Evolutionary conservation across 1,140 invertebrate genomes (phyloP), one percentile per base, ranked within the genome.

Genomic region (Euglossa dilemma): DNA sequence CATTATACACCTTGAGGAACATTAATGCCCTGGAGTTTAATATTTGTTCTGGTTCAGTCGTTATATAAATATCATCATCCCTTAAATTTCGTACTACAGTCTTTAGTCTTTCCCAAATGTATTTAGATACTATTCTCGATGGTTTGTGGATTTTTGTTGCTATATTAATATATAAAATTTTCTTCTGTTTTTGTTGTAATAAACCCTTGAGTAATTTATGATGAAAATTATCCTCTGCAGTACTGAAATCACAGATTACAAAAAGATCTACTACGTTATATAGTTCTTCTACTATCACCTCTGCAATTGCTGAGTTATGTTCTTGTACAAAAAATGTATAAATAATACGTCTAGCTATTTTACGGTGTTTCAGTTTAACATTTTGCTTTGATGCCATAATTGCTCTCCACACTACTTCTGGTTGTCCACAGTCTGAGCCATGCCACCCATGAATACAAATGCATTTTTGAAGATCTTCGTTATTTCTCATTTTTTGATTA

Each of bases 1-100:
- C 95, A 72, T 96, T 94, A 90, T 96, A 96, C 25, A 95, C 92
- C 90, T 97, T 97, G 43, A 97, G 94, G 92, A 96, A 97, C 91
- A 95, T 95, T 8, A 97, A 87, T 18, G 96, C 95, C 59, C 95
- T 92, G 9, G 94, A 93, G 64, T 96, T 96, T 47, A 96, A 94
- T 57, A 97, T 95, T 74, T 96, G 95, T 87, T 96, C 95, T 16
- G 94, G 89, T 79, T 96, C 94, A 56, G 95, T 95, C 52, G 94
- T 94, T 14, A 97, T 92, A 67, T 96, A 94, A 36, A 97, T 93
- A 92, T 97, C 96, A 81, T 96, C 96, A 18, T 95, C 93, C 69
- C 94, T 92, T 63, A 96, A 83, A 87, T 95, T 95, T 47, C 88
- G 90, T 71, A 96, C 92, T 45, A 94, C 86, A 54, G 81, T 87